phyloP scores from a whole-genome alignment of 2,797 vertebrate species.

The Alfaro cultratus region DNA sequence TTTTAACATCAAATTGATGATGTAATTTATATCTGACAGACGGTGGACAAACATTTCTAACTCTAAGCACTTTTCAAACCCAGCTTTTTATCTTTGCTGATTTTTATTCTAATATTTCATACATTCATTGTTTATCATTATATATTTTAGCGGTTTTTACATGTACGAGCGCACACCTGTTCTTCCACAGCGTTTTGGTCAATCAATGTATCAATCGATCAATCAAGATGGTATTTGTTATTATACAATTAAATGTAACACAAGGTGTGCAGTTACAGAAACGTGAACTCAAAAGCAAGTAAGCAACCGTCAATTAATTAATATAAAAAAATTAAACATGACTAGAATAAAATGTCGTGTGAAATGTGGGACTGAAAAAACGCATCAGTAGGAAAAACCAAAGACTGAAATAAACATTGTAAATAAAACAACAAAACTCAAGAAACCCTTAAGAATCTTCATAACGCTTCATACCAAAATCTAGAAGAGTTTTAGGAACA shows the following conservation, averaged over 20 bases:
- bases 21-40: neutral
- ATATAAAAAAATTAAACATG: neutral
- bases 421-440: neutral
- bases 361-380: neutral
- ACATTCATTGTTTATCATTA: neutral
- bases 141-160: neutral
- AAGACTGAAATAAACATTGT: neutral
- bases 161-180: neutral
- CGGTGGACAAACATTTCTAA: neutral
- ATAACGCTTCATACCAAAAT: neutral
- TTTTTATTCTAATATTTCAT: neutral
- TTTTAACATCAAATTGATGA: neutral
- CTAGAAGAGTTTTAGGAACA: neutral
- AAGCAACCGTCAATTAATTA: neutral
- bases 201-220: neutral
- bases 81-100: neutral
- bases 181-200: neutral
- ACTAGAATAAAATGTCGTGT: neutral
- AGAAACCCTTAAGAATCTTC: neutral
- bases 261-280: neutral
- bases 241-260: neutral
- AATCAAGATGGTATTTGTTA: neutral
- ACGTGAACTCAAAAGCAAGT: neutral
- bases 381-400: neutral
- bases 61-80: neutral